Evolutionary conservation across 2,113 vertebrate species (phyloP).

Genomic region (Oenanthe melanoleuca): DNA sequence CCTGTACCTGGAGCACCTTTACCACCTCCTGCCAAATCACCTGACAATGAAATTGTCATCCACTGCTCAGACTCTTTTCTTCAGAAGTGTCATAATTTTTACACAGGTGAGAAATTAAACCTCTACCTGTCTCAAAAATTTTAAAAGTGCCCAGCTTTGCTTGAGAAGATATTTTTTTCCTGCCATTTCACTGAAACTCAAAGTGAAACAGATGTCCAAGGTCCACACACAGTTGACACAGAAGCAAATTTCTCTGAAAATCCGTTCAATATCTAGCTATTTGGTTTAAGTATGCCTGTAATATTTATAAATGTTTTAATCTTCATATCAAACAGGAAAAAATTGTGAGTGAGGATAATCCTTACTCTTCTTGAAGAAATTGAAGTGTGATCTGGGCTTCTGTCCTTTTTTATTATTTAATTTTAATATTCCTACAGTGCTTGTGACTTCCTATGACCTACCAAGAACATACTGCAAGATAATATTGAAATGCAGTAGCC

Average conservation of each 20-base stretch:
- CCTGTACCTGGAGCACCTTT: not conserved
- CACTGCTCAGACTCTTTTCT: not conserved
- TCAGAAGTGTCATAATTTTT: not conserved
- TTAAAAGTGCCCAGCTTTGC: not conserved
- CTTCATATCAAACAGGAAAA: not conserved
- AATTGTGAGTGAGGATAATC: not conserved
- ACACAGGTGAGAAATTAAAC: not conserved
- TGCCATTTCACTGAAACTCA: not conserved
- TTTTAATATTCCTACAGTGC: not conserved
- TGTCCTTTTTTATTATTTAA: not conserved
- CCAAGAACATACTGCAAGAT: not conserved
- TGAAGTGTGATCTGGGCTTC: not conserved
- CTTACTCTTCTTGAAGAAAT: not conserved
- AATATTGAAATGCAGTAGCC: not conserved
- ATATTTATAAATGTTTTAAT: not conserved
- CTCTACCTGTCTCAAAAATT: not conserved
- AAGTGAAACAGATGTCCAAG: not conserved
- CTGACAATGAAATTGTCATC: not conserved
- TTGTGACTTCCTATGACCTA: not conserved
- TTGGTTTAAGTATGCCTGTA: not conserved
- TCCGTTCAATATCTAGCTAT: not conserved
- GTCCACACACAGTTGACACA: not conserved
- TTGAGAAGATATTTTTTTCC: not conserved
- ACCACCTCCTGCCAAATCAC: not conserved
- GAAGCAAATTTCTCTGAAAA: not conserved